These are phyloP conservation scores for Rhysida immarginata DNA, from an alignment of 1,140 invertebrate genomes.

Conservation along the genomic window DNA sequence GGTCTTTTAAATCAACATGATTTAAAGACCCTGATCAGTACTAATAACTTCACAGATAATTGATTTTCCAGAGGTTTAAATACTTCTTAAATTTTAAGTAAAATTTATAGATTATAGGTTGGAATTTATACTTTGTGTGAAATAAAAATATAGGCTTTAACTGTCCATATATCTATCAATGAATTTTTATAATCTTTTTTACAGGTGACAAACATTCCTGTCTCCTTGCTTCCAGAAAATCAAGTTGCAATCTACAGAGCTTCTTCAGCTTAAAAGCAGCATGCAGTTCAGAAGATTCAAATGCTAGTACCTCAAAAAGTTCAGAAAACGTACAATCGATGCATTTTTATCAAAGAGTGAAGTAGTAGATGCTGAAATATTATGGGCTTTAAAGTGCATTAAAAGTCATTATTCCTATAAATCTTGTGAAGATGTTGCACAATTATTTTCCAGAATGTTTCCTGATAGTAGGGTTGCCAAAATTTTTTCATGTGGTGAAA, in stretches of 20 bases:
- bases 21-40: too few species aligned
- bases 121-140: background rate
- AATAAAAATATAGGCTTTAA: background rate
- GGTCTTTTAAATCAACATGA: too few species aligned
- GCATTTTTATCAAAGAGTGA: background rate
- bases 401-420: background rate
- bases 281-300: background rate
- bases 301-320: background rate
- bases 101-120: background rate
- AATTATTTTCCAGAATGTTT: background rate
- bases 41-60: too few species aligned
- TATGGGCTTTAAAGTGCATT: background rate
- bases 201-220: background rate
- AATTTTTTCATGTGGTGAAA: constrained; percentile 1
- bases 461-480: background rate
- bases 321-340: background rate
- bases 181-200: background rate
- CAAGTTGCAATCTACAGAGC: background rate
- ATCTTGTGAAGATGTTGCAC: background rate
- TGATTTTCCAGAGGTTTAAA: background rate
- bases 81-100: background rate
- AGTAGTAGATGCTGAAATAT: constrained; percentile 1
- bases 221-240: background rate
- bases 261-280: background rate
- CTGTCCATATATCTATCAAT: too few species aligned